These are phyloP conservation scores for Drosophila subobscura DNA, from an alignment of 1,140 invertebrate genomes.

Conservation along the genomic window DNA sequence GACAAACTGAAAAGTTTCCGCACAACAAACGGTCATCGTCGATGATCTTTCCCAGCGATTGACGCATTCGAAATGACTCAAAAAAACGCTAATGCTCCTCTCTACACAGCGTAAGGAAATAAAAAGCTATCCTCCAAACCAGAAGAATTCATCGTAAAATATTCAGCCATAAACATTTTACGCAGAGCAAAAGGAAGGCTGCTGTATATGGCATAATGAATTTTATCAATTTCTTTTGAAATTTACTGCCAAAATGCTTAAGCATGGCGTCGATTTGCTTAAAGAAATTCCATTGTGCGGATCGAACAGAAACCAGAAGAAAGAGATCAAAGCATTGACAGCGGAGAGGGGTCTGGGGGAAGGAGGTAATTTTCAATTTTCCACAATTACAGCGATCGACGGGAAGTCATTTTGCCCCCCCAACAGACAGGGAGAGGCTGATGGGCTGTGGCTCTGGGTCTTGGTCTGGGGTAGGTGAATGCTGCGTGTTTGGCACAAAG, in stretches of 20 bases:
- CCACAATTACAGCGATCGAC: constrained; percentile 67
- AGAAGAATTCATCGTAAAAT: constrained; percentile 66
- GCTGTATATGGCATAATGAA: constrained; percentile 49
- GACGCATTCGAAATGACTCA: constrained; percentile 43
- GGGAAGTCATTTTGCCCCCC: constrained; percentile 49
- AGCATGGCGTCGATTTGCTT: constrained; percentile 81
- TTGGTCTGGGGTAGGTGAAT: background rate
- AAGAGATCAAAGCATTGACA: constrained; percentile 67
- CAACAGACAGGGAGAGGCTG: constrained; percentile 7
- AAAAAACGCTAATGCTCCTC: constrained; percentile 7
- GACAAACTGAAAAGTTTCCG: constrained; percentile 1
- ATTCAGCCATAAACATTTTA: constrained; percentile 65
- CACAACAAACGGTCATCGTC: too few relatives aligned
- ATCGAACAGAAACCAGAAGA: constrained; percentile 63
- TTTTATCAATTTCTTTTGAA: constrained; percentile 82
- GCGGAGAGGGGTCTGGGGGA: too few relatives aligned
- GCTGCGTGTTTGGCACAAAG: constrained; percentile 52
- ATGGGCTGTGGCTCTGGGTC: background rate
- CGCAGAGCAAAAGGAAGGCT: constrained; percentile 31
- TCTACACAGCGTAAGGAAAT: background rate
- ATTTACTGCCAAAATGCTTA: constrained; percentile 82
- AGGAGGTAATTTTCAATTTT: constrained; percentile 72
- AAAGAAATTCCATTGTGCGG: constrained; percentile 71
- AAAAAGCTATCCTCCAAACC: constrained; percentile 28
- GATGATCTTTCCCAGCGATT: background rate